Evolutionary conservation across 2,113 vertebrate species (phyloP).

Genomic region (Nannospalax galili): DNA sequence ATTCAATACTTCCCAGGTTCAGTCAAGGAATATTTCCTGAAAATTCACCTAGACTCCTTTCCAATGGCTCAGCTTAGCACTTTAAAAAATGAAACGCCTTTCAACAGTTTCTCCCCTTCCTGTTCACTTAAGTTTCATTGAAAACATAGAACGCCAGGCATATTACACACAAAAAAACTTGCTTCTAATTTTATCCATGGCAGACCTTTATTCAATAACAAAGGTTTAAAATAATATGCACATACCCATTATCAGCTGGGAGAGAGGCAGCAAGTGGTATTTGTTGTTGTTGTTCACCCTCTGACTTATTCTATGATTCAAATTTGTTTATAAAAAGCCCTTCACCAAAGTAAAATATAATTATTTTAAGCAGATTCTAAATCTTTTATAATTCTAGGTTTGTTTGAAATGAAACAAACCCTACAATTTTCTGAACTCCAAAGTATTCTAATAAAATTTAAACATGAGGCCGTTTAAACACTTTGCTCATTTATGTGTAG

Average conservation of each 20-base stretch:
- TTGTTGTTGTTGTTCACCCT: not conserved
- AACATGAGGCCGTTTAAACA: constrained; percentile 12
- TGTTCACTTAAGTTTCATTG: not conserved
- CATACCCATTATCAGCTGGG: not conserved
- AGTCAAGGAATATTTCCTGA: not conserved
- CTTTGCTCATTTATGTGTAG: not conserved
- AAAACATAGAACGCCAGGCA: constrained; percentile 47
- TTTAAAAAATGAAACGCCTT: constrained; percentile 34
- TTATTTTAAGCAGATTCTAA: not conserved
- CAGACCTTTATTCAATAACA: not conserved
- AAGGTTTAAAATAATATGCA: not conserved
- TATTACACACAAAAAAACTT: not conserved
- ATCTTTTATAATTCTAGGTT: not conserved
- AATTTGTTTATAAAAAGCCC: not conserved
- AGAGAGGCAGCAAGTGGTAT: not conserved
- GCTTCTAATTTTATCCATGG: not conserved
- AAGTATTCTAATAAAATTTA: constrained; percentile 34
- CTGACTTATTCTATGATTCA: not conserved
- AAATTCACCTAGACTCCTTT: constrained; percentile 8
- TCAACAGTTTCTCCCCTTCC: not conserved
- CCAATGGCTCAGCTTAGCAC: not conserved
- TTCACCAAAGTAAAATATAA: not conserved
- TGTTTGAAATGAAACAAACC: not conserved
- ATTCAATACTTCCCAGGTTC: not conserved
- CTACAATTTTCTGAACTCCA: not conserved